Percentiles rank a stretch among this genome's conserved stretches.
Evolutionary conservation across 2,888 invertebrate genomes (phyloP).

Genomic region (Diarsia mendica): DNA sequence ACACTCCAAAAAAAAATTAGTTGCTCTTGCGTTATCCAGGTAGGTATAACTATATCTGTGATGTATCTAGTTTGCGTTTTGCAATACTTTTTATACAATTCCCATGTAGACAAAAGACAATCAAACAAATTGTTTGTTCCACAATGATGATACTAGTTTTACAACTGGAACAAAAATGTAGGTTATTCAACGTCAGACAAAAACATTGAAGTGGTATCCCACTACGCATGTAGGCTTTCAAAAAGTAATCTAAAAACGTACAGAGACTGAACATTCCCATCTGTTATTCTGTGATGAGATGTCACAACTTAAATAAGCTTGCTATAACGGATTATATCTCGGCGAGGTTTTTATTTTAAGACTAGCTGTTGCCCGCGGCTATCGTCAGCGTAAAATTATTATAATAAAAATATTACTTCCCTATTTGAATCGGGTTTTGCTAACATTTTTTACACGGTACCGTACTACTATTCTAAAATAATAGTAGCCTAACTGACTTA

Average conservation of each 20-base stretch:
- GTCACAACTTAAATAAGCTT: conserved; percentile 48
- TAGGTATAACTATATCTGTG: no score
- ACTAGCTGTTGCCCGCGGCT: no score
- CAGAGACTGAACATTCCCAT: conserved; percentile 34
- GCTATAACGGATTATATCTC: conserved; percentile 30
- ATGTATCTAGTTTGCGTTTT: neutral
- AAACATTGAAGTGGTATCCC: conserved; percentile 26
- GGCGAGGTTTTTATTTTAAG: conserved; percentile 9
- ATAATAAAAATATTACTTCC: no score
- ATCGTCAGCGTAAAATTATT: no score
- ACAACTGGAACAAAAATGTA: conserved; percentile 23
- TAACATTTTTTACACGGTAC: no score
- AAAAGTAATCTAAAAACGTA: conserved; percentile 52
- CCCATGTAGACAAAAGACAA: conserved; percentile 15
- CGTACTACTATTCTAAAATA: no score
- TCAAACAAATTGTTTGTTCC: conserved; percentile 18
- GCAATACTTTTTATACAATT: conserved; percentile 6
- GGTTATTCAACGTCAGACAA: conserved; percentile 30
- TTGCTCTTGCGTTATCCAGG: no score
- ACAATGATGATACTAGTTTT: conserved; percentile 14
- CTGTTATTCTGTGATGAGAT: conserved; percentile 44
- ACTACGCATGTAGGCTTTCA: conserved; percentile 26
- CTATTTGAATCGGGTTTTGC: no score
- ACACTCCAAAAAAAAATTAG: no score
- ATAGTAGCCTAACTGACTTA: no score